Evolutionary conservation across 2,888 invertebrate genomes (phyloP).

Genomic region (Camponotus fellah): DNA sequence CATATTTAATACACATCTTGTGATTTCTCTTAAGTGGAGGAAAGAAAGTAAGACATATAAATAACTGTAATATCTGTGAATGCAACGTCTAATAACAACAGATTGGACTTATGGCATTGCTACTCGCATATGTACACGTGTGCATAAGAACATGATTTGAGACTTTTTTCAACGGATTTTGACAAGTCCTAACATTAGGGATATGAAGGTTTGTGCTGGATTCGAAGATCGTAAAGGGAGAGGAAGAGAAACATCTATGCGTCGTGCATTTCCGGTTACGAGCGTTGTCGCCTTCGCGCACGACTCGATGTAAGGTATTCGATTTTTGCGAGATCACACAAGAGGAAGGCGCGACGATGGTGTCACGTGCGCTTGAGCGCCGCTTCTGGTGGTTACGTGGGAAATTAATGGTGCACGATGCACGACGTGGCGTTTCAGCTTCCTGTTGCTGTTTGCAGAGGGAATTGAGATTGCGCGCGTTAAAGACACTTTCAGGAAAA

Average conservation of each 20-base stretch:
- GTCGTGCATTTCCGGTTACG: constrained; percentile 27
- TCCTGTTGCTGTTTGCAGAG: constrained; percentile 35
- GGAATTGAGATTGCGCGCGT: constrained; percentile 37
- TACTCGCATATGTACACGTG: background rate
- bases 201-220: background rate
- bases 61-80: constrained; percentile 62
- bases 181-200: constrained; percentile 30
- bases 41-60: constrained; percentile 62
- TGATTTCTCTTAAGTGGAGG: constrained; percentile 41
- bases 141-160: background rate
- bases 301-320: constrained; percentile 27
- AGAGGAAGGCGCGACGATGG: constrained; percentile 25
- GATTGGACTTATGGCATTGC: constrained; percentile 37
- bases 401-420: constrained; percentile 47
- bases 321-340: constrained; percentile 21
- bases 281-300: constrained; percentile 6
- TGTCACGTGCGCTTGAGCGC: constrained; percentile 16
- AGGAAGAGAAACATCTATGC: constrained; percentile 7
- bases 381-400: constrained; percentile 20
- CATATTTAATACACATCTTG: constrained; percentile 6
- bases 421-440: constrained; percentile 35
- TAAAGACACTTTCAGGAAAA: background rate
- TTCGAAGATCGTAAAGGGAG: background rate
- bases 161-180: constrained; percentile 15
- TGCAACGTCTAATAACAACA: constrained; percentile 56